phyloP scores from a whole-genome alignment of 2,113 vertebrate genomes.

The Zosterops lateralis region DNA sequence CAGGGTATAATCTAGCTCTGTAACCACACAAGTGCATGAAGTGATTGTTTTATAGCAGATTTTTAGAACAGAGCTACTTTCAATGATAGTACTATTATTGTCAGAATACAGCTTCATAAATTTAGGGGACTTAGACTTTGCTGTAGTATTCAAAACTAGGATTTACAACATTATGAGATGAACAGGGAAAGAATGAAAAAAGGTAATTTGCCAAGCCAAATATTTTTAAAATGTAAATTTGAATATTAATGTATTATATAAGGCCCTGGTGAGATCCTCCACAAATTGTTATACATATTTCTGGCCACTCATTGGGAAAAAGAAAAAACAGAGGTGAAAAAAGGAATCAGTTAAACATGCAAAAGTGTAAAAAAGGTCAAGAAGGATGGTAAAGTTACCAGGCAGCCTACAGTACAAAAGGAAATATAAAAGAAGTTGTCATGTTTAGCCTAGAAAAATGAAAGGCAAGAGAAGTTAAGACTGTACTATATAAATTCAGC shows the following conservation, averaged over 20 bases:
- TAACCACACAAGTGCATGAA: not conserved
- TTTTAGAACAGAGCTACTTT: not conserved
- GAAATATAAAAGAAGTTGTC: not conserved
- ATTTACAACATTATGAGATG: not conserved
- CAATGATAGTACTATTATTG: not conserved
- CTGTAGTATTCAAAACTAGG: not conserved
- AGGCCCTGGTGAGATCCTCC: not conserved
- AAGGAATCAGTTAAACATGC: not conserved
- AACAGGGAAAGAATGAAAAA: not conserved
- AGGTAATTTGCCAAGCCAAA: not conserved
- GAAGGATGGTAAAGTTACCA: not conserved
- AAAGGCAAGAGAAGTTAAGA: not conserved
- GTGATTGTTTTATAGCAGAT: not conserved
- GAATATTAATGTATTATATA: not conserved
- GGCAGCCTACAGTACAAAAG: not conserved
- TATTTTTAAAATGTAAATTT: not conserved
- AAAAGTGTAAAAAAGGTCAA: not conserved
- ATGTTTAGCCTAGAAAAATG: constrained; percentile 26
- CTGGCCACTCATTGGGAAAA: not conserved
- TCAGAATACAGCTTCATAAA: not conserved
- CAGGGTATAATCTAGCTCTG: not conserved
- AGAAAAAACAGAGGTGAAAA: not conserved
- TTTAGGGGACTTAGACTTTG: not conserved
- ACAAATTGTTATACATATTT: not conserved
- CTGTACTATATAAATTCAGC: not conserved